Evolutionary conservation across 2,888 invertebrate genomes (phyloP).

Genomic region (Lycia hirtaria): DNA sequence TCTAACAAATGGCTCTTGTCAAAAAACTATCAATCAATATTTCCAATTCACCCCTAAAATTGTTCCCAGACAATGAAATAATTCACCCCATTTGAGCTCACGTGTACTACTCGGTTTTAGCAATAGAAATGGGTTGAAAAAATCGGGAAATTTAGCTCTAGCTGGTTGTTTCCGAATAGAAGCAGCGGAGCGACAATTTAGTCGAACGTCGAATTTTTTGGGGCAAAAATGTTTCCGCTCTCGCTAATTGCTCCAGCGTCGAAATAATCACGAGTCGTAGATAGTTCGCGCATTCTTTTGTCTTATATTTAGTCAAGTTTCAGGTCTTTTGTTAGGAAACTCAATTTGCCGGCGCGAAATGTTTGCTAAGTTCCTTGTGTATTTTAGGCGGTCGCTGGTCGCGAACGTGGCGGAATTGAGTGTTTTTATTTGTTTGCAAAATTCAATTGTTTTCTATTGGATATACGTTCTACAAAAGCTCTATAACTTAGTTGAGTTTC

Average conservation of each 20-base stretch:
- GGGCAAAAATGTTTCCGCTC: slow-evolving; percentile 19
- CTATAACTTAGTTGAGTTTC: background rate
- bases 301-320: slow-evolving; percentile 24
- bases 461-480: background rate
- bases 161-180: slow-evolving; percentile 7
- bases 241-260: slow-evolving; percentile 26
- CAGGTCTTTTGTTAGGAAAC: slow-evolving; percentile 28
- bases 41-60: slow-evolving; percentile 18
- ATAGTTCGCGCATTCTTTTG: slow-evolving; percentile 22
- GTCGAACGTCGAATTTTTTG: slow-evolving; percentile 17
- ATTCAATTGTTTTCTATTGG: slow-evolving; percentile 10
- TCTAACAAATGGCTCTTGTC: background rate
- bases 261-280: slow-evolving; percentile 22
- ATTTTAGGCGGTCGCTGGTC: slow-evolving; percentile 2
- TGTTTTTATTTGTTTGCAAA: slow-evolving; percentile 16
- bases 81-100: slow-evolving; percentile 31
- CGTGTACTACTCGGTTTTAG: slow-evolving; percentile 33
- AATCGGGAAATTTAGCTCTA: slow-evolving; percentile 33
- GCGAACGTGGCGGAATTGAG: slow-evolving; percentile 8
- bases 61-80: slow-evolving; percentile 30
- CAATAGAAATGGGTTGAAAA: slow-evolving; percentile 34
- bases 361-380: slow-evolving; percentile 17
- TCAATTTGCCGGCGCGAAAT: slow-evolving; percentile 20
- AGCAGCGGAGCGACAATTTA: slow-evolving; percentile 10
- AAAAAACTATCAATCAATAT: slow-evolving; percentile 8